A percentile compares a stretch with the other conserved stretches of the same genome.
Evolutionary conservation across 2,113 vertebrate genomes (phyloP).

Genomic region (Hippocampus barbouri): DNA sequence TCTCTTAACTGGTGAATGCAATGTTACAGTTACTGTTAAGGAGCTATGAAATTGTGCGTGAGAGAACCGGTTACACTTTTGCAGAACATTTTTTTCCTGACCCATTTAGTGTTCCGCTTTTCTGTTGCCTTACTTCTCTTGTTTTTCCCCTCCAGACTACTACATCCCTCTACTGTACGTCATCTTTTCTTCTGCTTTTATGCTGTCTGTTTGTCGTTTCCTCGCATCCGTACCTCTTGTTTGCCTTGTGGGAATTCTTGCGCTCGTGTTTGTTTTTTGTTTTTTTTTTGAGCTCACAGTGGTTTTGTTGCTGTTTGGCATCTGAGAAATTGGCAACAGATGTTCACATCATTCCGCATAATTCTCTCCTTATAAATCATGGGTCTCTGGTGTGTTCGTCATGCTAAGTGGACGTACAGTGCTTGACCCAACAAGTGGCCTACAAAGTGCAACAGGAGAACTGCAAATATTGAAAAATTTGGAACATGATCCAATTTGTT

Average conservation of each 20-base stretch:
- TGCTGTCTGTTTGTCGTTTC: not conserved
- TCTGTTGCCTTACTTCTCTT: not conserved
- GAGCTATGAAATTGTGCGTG: not conserved
- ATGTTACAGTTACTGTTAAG: not conserved
- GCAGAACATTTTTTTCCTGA: not conserved
- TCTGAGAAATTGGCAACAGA: not conserved
- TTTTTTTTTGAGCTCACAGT: not conserved
- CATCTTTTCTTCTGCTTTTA: not conserved
- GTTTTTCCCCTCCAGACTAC: not conserved
- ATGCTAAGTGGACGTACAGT: not conserved
- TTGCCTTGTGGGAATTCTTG: not conserved
- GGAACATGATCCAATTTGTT: no score
- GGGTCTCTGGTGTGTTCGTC: not conserved
- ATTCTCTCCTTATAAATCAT: not conserved
- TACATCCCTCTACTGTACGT: not conserved
- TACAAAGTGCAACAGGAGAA: not conserved
- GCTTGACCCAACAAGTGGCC: not conserved
- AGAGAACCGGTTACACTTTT: not conserved
- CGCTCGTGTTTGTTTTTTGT: not conserved
- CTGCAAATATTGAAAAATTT: no score
- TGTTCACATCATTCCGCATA: not conserved
- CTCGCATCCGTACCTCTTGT: not conserved
- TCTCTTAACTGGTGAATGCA: not conserved
- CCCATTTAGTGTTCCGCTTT: not conserved
- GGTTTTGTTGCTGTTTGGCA: slow-evolving; percentile 1